These are phyloP conservation scores for Hypolimnas misippus DNA, from an alignment of 2,888 invertebrate genomes.

Conservation along the genomic window DNA sequence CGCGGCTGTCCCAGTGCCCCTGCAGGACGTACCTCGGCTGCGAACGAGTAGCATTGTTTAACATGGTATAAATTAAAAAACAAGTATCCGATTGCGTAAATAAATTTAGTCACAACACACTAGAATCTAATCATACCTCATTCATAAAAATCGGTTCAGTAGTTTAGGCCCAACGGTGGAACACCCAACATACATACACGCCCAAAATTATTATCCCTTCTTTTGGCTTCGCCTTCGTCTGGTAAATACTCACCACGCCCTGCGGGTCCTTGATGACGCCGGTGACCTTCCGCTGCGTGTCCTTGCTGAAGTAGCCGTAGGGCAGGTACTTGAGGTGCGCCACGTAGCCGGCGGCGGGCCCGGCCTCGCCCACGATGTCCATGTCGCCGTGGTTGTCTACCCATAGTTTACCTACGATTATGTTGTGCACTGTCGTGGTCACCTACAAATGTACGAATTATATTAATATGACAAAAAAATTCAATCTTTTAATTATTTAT, in stretches of 20 bases:
- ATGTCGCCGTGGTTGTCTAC: constrained; percentile 99
- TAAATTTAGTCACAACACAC: too few species aligned
- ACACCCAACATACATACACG: too few species aligned
- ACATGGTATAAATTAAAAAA: too few species aligned
- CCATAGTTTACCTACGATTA: constrained; percentile 99
- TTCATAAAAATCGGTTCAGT: too few species aligned
- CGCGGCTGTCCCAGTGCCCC: constrained; percentile 97
- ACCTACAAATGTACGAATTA: constrained; percentile 73
- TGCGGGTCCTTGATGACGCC: constrained; percentile 90
- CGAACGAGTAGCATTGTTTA: too few species aligned
- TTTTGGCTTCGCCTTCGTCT: too few species aligned
- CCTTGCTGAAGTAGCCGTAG: constrained; percentile 99
- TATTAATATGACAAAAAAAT: neutral
- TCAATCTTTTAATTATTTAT: too few species aligned
- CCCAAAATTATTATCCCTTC: too few species aligned
- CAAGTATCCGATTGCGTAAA: too few species aligned
- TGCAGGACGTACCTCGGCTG: constrained; percentile 91
- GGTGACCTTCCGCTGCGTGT: constrained; percentile 95
- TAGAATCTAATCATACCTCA: too few species aligned
- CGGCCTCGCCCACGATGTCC: constrained; percentile 93
- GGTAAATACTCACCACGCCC: constrained; percentile 88
- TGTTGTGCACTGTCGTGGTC: constrained; percentile 99
- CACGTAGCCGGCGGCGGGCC: constrained; percentile 94
- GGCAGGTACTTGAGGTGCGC: constrained; percentile 99
- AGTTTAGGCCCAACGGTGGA: too few species aligned